These are phyloP conservation scores for Nasonia longicornis DNA, from an alignment of 1,140 invertebrate species.

Conservation along the genomic window DNA sequence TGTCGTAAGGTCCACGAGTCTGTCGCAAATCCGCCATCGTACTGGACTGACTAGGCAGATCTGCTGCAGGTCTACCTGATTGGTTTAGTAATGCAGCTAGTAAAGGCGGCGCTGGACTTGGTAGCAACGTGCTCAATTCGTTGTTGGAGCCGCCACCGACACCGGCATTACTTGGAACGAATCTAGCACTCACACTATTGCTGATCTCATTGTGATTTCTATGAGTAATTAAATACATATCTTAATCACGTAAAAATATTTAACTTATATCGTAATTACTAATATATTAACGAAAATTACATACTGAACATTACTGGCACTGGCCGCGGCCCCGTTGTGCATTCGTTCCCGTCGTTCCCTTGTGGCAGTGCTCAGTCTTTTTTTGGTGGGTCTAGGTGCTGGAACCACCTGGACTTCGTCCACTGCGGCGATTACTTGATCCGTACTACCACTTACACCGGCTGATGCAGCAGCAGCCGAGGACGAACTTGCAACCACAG, in stretches of 20 bases:
- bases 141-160: constrained; percentile 72
- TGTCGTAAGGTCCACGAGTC: not conserved
- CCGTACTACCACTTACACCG: constrained; percentile 33
- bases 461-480: not conserved
- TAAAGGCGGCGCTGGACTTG: constrained; percentile 72
- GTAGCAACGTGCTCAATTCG: constrained; percentile 74
- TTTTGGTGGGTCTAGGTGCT: constrained; percentile 31
- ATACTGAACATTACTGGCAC: not conserved
- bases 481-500: not conserved
- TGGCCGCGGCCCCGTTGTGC: not conserved
- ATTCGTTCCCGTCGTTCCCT: constrained; percentile 24
- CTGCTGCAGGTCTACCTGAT: constrained; percentile 39
- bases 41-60: constrained; percentile 45
- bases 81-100: constrained; percentile 74
- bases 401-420: not conserved
- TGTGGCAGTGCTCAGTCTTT: not conserved
- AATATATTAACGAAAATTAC: not conserved
- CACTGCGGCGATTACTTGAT: constrained; percentile 24
- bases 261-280: too few relatives aligned
- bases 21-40: constrained; percentile 26
- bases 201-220: not conserved
- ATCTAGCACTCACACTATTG: not conserved
- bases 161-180: not conserved
- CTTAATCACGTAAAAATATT: not conserved
- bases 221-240: not conserved